Evolutionary conservation across 2,888 invertebrate species (phyloP).

Genomic region (Melanophora roralis): DNA sequence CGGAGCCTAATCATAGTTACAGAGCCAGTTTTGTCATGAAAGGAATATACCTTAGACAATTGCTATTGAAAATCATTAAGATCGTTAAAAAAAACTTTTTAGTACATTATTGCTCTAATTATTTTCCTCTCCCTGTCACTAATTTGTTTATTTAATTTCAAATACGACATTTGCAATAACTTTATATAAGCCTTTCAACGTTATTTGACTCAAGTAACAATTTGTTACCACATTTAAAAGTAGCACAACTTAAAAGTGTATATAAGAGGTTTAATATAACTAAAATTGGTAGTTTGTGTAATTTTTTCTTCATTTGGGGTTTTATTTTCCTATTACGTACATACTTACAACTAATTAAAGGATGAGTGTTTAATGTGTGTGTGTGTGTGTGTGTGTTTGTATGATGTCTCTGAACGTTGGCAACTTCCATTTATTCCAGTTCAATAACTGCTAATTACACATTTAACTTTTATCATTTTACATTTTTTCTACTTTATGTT

Average conservation of each 20-base stretch:
- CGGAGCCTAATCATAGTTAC: too few species aligned
- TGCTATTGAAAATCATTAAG: too few species aligned
- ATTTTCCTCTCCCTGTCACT: background rate
- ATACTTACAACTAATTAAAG: too few species aligned
- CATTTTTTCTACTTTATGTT: background rate
- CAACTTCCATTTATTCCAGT: conserved; percentile 31
- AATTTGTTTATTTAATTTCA: background rate
- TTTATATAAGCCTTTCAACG: conserved; percentile 24
- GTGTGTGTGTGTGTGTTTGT: background rate
- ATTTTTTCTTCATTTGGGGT: background rate
- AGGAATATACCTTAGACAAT: too few species aligned
- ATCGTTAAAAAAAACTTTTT: conserved; percentile 2
- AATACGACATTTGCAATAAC: conserved; percentile 29
- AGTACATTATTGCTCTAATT: background rate
- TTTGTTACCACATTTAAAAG: conserved; percentile 26
- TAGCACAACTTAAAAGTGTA: background rate
- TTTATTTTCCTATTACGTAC: background rate
- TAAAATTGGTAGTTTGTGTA: background rate
- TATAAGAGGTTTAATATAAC: background rate
- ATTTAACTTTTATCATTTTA: background rate
- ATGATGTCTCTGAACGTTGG: too few species aligned
- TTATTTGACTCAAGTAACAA: conserved; percentile 23
- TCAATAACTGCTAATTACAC: conserved; percentile 46
- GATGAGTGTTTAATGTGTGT: too few species aligned
- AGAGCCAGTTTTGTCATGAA: too few species aligned